Evolutionary conservation across 2,113 vertebrate genomes (phyloP).

Genomic region (Oryzias celebensis): DNA sequence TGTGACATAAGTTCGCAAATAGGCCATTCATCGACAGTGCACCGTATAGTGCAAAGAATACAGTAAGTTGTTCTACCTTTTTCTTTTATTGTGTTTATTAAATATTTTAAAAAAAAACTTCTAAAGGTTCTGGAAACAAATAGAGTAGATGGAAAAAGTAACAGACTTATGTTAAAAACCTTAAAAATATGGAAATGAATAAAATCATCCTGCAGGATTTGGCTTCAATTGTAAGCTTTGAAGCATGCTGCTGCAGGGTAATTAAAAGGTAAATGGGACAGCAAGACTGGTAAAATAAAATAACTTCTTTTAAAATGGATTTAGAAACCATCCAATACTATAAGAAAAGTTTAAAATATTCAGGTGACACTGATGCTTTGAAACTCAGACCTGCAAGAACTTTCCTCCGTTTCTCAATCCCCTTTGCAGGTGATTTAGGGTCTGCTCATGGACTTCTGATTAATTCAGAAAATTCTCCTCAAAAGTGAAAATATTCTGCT

Average conservation of each 20-base stretch:
- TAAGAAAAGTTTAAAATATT: conserved; percentile 56
- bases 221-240: conserved; percentile 35
- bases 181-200: conserved; percentile 22
- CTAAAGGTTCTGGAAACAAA: conserved; percentile 36
- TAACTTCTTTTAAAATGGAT: conserved; percentile 30
- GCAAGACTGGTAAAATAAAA: conserved; percentile 11
- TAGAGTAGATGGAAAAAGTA: conserved; percentile 22
- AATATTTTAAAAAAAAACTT: conserved; percentile 30
- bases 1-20: no score
- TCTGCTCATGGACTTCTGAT: conserved; percentile 38
- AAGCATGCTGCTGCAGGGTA: conserved; percentile 25
- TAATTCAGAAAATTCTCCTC: conserved; percentile 23
- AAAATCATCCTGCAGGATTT: conserved; percentile 23
- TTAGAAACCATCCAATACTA: conserved; percentile 39
- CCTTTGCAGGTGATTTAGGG: conserved; percentile 41
- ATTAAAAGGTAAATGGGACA: conserved; percentile 35
- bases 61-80: background rate
- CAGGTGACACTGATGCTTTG: conserved; percentile 47
- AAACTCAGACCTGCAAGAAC: conserved; percentile 51
- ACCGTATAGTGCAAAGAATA: no score
- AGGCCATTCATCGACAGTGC: no score
- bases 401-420: conserved; percentile 24
- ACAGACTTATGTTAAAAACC: background rate
- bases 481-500: conserved; percentile 28
- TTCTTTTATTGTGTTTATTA: conserved; percentile 31